phyloP scores from a whole-genome alignment of 2,113 vertebrate genomes.

The Onychorhynchus coronatus region DNA sequence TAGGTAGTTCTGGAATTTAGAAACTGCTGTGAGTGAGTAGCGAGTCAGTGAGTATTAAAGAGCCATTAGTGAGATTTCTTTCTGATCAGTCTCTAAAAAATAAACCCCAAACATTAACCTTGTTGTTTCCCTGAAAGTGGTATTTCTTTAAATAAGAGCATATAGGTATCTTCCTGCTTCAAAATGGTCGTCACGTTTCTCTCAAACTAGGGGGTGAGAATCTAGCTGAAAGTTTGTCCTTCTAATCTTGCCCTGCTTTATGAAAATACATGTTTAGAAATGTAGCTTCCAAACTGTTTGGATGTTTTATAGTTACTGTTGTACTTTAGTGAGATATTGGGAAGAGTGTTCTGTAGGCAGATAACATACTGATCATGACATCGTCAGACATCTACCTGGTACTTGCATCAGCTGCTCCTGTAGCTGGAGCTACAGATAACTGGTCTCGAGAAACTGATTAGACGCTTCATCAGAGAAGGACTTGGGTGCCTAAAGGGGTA shows the following conservation, averaged over 20 bases:
- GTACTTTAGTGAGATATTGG: neutral
- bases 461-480: neutral
- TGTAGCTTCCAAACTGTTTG: neutral
- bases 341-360: neutral
- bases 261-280: neutral
- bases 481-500: neutral
- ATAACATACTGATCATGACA: neutral
- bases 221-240: neutral
- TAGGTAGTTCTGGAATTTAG: neutral
- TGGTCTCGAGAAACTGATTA: neutral
- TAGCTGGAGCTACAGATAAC: neutral
- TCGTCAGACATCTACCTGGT: neutral
- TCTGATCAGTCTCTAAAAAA: neutral
- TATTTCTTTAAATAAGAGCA: neutral
- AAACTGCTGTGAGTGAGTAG: neutral
- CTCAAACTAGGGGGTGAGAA: neutral
- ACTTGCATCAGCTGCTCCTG: neutral
- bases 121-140: neutral
- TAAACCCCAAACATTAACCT: neutral
- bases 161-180: neutral
- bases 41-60: neutral
- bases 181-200: neutral
- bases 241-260: neutral
- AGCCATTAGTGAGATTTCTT: neutral
- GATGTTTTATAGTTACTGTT: neutral